A percentile compares a stretch with the other conserved stretches of the same genome.
Conservation (phyloP, 92 coral and sea anemone species). For the Micromussa lordhowensis region DNA sequence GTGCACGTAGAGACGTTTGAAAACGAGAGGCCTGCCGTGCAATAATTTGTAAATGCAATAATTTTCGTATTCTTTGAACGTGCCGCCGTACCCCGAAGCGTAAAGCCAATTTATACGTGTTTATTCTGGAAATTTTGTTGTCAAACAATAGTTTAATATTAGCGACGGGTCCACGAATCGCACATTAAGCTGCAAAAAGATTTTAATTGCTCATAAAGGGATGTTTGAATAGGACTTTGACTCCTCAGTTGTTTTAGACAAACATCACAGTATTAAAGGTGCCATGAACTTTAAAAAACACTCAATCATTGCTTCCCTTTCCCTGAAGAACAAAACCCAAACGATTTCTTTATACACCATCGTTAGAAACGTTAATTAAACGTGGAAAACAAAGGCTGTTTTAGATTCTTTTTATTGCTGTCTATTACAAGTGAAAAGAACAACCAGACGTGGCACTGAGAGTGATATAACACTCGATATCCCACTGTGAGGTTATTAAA, state of each 20-base stretch:
- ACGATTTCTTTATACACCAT: slow-evolving; percentile 16
- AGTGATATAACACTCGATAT: slow-evolving; percentile 33
- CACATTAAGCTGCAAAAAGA: slow-evolving; percentile 6
- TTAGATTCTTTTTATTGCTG: slow-evolving; percentile 30
- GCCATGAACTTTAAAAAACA: not conserved
- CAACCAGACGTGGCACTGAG: slow-evolving; percentile 32
- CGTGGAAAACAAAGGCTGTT: slow-evolving; percentile 33
- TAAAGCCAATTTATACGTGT: slow-evolving; percentile 30
- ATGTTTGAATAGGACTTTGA: not conserved
- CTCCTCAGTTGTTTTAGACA: not conserved
- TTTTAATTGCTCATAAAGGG: not conserved
- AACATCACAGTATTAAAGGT: not conserved
- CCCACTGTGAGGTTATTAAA: slow-evolving; percentile 58
- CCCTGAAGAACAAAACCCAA: slow-evolving; percentile 28
- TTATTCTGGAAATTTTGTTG: slow-evolving; percentile 18
- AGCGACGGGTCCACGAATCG: not conserved
- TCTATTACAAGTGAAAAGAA: slow-evolving; percentile 40
- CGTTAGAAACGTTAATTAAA: slow-evolving; percentile 55
- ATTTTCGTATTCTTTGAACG: slow-evolving; percentile 12
- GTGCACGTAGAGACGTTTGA: slow-evolving; percentile 26
- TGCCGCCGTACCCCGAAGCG: slow-evolving; percentile 39
- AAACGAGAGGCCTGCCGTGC: not conserved
- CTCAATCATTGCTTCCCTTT: slow-evolving; percentile 18
- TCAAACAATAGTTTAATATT: slow-evolving; percentile 46
- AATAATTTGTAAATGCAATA: not conserved